Evolutionary conservation across 2,888 invertebrate species (phyloP), one percentile per base, ranked within the genome.

Genomic region (Rotaria socialis): DNA sequence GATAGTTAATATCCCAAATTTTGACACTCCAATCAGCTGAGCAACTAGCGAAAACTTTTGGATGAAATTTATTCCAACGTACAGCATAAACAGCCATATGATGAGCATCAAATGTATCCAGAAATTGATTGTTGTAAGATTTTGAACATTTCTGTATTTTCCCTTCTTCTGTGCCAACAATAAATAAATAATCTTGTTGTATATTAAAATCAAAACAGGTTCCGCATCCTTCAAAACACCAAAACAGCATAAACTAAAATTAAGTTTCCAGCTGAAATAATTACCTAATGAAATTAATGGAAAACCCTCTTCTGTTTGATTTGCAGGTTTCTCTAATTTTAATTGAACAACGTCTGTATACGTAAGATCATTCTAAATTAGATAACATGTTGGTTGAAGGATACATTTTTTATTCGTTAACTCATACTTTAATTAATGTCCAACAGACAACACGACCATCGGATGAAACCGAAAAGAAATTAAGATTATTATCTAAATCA

Each of bases 11-110:
- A 91, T 97, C 96, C 97, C 97, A 97, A 87, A 97, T 95, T 92
- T 96, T 96, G 74, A 97, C 94, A 84, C 95, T 93, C 96, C 97
- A 97, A 90, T 97, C 97, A 1, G 95, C 95, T 86, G 96, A 95
- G 89, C 96, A 96, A 11, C 96, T 95, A n/a, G 95, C 94, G 90
- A 96, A 97, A 88, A 97, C 95, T 88, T 94, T 94, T 19, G 94
- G 93, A 89, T 96, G 96, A 91, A 93, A 96, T 89, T 93, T 93
- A 91, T 97, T 97, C 92, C 95, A 97, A 90, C 94, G 94, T 88
- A 96, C 94, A 88, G 95, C 93, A 90, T 96, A 95, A 1, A 97
- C 94, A 0, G 96, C 95, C 93, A 96, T 94, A 90, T 95, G 94
- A 90, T 97, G 97, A 24, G 92, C 92, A 85, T 94, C 93, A 87